Evolutionary conservation across 2,888 invertebrate species (phyloP), one percentile per base, ranked within the genome.

Genomic region (Xiphydria camelus): DNA sequence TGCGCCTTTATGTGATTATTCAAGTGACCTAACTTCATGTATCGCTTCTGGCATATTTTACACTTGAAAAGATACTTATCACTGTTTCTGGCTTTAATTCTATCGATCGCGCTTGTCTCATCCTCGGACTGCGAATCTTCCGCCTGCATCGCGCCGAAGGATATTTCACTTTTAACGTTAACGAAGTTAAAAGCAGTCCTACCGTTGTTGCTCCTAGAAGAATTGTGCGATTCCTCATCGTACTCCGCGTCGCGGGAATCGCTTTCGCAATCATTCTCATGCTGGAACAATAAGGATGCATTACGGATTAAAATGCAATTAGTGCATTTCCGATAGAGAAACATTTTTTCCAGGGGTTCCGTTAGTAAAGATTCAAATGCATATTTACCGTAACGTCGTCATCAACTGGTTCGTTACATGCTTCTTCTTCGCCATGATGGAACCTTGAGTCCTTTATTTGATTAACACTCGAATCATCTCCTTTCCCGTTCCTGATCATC

Each of bases 1-100:
- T 68, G 68, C 3, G 51, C 51, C 34, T 51, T 64, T 46, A 62
- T 47, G 22, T 68, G 69, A 36, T 69, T 68, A 20, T 57, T 63
- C 20, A 68, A 49, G 40, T 65, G 59, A 1, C 61, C 63, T 3
- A 54, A 41, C 35, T 61, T 68, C 45, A 53, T 55, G 14, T 63
- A 66, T 19, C 51, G 52, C 32, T 69, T 69, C 5, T 57, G 49
- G 22, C 68, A 68, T 9, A 66, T 47, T 41, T 58, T 59, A 35
- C 69, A 68, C 18, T 45, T 57, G n/a, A 65, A 53, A 7, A 32
- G 31, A 34, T 50, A 41, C 15, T 51, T 55, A 4, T 53, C 33
- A 3, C 12, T 20, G 3, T 9, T 18, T 22, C 19, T 35, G 15
- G 23, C 12, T 31, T 32, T 20, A 20, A 21, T 10, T 3, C 37